Percentiles rank a stretch among this genome's conserved stretches.
Evolutionary conservation across 2,888 invertebrate species (phyloP).

Genomic region (Hypsopygia costalis): DNA sequence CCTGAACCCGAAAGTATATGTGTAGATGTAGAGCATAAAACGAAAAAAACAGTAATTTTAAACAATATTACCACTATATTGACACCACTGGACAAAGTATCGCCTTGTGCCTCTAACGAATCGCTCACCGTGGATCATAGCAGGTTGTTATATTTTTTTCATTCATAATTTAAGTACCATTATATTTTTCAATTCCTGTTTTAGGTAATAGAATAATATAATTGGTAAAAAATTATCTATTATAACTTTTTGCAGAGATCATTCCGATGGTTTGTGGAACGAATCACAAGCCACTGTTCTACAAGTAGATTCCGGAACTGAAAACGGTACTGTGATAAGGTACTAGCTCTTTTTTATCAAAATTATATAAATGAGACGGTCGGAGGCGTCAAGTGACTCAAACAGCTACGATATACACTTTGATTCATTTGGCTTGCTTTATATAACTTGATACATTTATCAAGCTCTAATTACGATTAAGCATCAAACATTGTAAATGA

Average conservation of each 20-base stretch:
- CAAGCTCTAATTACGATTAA: too few species aligned
- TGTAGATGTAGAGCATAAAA: slow-evolving; percentile 46
- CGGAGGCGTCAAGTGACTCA: too few species aligned
- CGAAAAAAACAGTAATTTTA: slow-evolving; percentile 45
- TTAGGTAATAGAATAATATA: too few species aligned
- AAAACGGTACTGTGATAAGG: slow-evolving; percentile 82
- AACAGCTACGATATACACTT: too few species aligned
- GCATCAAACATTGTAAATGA: too few species aligned
- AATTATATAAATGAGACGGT: too few species aligned
- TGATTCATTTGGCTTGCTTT: too few species aligned
- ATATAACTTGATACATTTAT: too few species aligned
- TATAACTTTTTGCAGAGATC: slow-evolving; percentile 78
- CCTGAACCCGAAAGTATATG: slow-evolving; percentile 60
- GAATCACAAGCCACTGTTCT: slow-evolving; percentile 93
- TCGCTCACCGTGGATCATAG: slow-evolving; percentile 89
- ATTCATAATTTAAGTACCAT: too few species aligned
- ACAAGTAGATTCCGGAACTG: slow-evolving; percentile 85
- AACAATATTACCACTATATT: slow-evolving; percentile 56
- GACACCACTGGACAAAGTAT: slow-evolving; percentile 76
- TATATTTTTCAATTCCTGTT: too few species aligned
- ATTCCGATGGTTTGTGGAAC: slow-evolving; percentile 94
- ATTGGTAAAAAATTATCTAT: not conserved
- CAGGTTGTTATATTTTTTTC: too few species aligned
- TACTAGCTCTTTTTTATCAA: slow-evolving; percentile 22
- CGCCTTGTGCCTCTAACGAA: slow-evolving; percentile 91